Conservation (phyloP, 2,113 vertebrate species). For the Hippolais icterina region DNA sequence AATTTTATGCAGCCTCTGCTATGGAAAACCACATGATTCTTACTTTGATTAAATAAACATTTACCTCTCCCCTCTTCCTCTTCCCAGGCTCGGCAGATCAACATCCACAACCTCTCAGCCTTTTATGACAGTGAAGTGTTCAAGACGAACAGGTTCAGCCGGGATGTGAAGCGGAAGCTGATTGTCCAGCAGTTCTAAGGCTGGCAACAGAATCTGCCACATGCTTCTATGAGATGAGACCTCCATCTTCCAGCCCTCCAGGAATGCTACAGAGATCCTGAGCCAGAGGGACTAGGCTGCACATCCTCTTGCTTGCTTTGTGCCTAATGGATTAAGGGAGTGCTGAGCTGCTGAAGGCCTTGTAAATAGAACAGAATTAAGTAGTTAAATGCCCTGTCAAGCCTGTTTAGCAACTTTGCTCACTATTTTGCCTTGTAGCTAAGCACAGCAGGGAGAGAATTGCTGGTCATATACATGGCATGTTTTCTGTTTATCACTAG, state of each 20-base stretch:
- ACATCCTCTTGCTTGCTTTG: neutral
- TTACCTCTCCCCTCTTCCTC: neutral
- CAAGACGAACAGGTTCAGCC: conserved; percentile 87
- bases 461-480: neutral
- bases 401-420: neutral
- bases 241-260: neutral
- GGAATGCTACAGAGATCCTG: neutral
- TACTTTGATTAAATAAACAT: neutral
- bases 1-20: neutral
- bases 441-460: conserved; percentile 5
- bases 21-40: neutral
- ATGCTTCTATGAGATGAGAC: neutral
- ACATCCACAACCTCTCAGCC: conserved; percentile 91
- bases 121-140: conserved; percentile 94
- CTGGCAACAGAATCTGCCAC: neutral
- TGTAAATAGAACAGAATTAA: conserved; percentile 51
- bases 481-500: conserved; percentile 18
- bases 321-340: neutral
- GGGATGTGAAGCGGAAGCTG: conserved; percentile 88
- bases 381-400: conserved; percentile 27
- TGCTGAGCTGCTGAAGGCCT: conserved; percentile 32
- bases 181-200: conserved; percentile 90
- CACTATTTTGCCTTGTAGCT: conserved; percentile 30
- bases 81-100: conserved; percentile 91
- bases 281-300: neutral